These are phyloP conservation scores for Gambusia yucatana DNA, from an alignment of 2,797 vertebrate species.

Conservation along the genomic window DNA sequence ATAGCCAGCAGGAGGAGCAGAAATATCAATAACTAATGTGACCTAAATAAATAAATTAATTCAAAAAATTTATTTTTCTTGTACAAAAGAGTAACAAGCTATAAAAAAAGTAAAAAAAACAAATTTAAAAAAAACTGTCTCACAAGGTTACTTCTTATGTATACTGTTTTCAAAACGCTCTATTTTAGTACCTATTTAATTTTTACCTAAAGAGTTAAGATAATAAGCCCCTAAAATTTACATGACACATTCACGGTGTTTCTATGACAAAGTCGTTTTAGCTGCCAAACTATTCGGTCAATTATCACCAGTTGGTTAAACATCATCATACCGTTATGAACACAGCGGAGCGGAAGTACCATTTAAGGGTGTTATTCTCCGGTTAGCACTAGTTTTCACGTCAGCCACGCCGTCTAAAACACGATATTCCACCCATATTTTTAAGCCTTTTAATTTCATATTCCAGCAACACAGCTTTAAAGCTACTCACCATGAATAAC, in stretches of 20 bases:
- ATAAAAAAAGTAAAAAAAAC: background rate
- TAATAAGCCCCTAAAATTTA: background rate
- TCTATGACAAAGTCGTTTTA: background rate
- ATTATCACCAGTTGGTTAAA: background rate
- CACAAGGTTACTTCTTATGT: background rate
- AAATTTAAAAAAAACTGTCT: too few species aligned
- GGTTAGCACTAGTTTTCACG: conserved; percentile 1
- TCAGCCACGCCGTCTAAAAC: background rate
- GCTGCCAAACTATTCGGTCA: background rate
- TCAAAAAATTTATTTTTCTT: background rate
- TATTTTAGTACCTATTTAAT: background rate
- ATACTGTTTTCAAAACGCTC: conserved; percentile 4
- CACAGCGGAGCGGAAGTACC: conserved; percentile 32
- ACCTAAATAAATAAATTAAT: background rate
- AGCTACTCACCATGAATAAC: conserved; percentile 66
- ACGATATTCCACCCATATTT: background rate
- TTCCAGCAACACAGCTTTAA: background rate
- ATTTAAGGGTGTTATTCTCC: conserved; percentile 37
- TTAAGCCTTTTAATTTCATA: background rate
- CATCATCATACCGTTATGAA: conserved; percentile 15
- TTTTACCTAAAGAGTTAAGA: background rate
- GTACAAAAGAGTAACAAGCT: background rate
- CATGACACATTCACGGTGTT: background rate
- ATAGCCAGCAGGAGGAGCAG: background rate
- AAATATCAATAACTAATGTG: background rate